Evolutionary conservation across 1,140 invertebrate genomes (phyloP).

Genomic region (Cherax destructor): DNA sequence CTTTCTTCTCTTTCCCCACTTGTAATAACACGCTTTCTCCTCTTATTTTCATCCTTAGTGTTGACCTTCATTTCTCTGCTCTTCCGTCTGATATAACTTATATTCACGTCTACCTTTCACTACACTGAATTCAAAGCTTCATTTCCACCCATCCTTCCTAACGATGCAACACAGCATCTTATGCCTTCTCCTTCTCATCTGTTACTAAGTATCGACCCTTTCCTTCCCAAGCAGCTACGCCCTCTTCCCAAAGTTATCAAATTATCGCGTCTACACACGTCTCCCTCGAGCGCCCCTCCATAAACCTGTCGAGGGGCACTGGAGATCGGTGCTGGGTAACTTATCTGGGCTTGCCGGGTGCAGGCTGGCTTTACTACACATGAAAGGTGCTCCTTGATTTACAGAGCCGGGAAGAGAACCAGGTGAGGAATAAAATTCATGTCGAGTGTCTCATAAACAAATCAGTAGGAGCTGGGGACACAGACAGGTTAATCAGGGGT

Average conservation of each 20-base stretch:
- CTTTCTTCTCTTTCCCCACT: too few species aligned
- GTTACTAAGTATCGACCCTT: not conserved
- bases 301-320: slow-evolving; percentile 23
- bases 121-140: too few species aligned
- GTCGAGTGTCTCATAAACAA: slow-evolving; percentile 38
- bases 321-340: not conserved
- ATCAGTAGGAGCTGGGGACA: slow-evolving; percentile 23
- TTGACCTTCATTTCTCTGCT: too few species aligned
- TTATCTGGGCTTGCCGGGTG: not conserved
- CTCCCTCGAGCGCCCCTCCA: not conserved
- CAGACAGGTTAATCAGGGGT: slow-evolving; percentile 35
- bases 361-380: slow-evolving; percentile 1
- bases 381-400: slow-evolving; percentile 16
- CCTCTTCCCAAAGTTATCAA: not conserved
- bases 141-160: too few species aligned
- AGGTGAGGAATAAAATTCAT: slow-evolving; percentile 52
- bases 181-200: not conserved
- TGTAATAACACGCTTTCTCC: too few species aligned
- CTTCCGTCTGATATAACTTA: too few species aligned
- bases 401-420: slow-evolving; percentile 4
- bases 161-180: too few species aligned
- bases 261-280: not conserved
- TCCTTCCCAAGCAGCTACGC: not conserved
- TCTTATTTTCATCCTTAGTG: too few species aligned
- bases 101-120: too few species aligned